These are phyloP conservation scores for Athene cunicularia DNA, from an alignment of 2,113 vertebrate genomes.

Conservation along the genomic window DNA sequence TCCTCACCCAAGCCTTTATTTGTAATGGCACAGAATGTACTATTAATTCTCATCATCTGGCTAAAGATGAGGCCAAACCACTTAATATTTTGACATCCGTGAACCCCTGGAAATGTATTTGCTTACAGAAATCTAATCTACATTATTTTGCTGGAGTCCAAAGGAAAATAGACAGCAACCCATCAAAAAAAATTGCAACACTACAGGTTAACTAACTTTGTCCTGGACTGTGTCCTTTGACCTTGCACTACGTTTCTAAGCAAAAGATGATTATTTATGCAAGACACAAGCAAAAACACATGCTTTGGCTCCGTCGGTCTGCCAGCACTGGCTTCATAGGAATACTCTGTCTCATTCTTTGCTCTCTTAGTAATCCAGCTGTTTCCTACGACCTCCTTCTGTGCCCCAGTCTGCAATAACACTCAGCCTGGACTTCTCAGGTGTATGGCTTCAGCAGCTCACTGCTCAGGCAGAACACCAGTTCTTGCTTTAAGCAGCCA, in stretches of 20 bases:
- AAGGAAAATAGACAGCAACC: not conserved
- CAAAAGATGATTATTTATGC: not conserved
- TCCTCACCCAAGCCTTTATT: not conserved
- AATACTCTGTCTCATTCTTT: not conserved
- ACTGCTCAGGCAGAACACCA: not conserved
- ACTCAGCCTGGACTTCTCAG: not conserved
- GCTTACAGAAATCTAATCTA: not conserved
- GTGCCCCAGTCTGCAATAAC: not conserved
- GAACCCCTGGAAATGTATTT: not conserved
- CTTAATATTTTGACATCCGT: not conserved
- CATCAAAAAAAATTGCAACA: accelerated
- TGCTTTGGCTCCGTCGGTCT: not conserved
- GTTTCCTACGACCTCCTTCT: not conserved
- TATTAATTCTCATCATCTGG: not conserved
- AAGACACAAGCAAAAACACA: not conserved
- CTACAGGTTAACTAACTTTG: not conserved
- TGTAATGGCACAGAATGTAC: not conserved
- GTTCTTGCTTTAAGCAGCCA: not conserved
- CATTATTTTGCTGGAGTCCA: no score
- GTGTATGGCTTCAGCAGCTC: accelerated
- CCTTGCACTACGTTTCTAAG: not conserved
- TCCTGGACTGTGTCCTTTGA: not conserved
- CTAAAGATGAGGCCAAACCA: not conserved
- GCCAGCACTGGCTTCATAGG: not conserved
- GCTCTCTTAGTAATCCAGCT: not conserved